These are phyloP conservation scores for Nasonia giraulti DNA, from an alignment of 1,140 invertebrate species.

Conservation along the genomic window DNA sequence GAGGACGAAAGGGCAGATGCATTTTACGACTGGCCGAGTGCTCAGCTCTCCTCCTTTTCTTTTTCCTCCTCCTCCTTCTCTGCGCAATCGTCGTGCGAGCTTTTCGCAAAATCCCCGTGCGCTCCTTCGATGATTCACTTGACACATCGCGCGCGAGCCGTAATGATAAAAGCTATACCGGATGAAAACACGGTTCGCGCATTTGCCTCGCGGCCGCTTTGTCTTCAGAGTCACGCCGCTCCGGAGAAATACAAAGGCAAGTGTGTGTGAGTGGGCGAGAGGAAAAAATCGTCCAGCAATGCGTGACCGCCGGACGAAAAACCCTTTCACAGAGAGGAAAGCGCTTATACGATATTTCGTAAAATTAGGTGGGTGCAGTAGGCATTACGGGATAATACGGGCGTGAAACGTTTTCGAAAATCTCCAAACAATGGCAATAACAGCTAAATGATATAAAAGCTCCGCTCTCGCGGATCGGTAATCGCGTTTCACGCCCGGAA, in stretches of 20 bases:
- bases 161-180: not conserved
- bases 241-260: not conserved
- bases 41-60: conserved; percentile 34
- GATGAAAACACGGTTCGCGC: conserved; percentile 16
- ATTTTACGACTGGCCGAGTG: conserved; percentile 64
- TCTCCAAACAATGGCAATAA: not conserved
- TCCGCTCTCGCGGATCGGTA: not conserved
- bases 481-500: conserved; percentile 31
- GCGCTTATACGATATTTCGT: too few relatives aligned
- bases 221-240: not conserved
- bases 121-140: not conserved
- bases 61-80: conserved; percentile 1
- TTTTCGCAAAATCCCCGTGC: not conserved
- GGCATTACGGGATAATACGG: not conserved
- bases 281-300: not conserved
- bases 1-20: conserved; percentile 61
- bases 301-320: not conserved
- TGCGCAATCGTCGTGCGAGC: not conserved
- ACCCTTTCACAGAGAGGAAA: not conserved
- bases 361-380: too few relatives aligned
- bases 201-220: conserved; percentile 15
- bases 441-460: not conserved
- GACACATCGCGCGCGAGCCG: not conserved
- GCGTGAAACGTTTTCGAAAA: not conserved
- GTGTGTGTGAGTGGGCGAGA: not conserved